These are phyloP conservation scores for Lathronympha strigana DNA, from an alignment of 2,888 invertebrate species.

Conservation along the genomic window DNA sequence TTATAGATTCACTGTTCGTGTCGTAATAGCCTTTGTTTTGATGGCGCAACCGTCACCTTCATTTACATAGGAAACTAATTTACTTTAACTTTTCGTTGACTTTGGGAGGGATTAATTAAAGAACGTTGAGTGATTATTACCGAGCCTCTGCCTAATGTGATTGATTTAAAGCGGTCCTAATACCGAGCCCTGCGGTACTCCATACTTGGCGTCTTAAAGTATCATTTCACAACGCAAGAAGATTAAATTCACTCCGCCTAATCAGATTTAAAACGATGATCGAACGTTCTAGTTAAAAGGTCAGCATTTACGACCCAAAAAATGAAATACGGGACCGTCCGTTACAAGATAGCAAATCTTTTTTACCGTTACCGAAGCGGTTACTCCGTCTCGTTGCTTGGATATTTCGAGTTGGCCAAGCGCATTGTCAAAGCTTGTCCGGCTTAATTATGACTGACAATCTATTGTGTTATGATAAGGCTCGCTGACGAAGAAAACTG, in stretches of 20 bases:
- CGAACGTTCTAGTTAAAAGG: slow-evolving; percentile 43
- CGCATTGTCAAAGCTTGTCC: slow-evolving; percentile 39
- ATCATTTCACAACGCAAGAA: slow-evolving; percentile 32
- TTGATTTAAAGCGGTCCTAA: slow-evolving; percentile 12
- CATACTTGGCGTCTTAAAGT: slow-evolving; percentile 26
- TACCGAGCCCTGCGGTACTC: slow-evolving; percentile 24
- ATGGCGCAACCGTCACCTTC: slow-evolving; percentile 17
- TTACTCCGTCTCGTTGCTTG: slow-evolving; percentile 18
- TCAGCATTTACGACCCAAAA: slow-evolving; percentile 42
- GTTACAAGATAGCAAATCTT: slow-evolving; percentile 42
- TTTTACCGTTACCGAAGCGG: slow-evolving; percentile 39
- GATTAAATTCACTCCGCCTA: slow-evolving; percentile 36
- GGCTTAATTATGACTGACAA: slow-evolving; percentile 40
- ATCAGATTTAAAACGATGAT: slow-evolving; percentile 41
- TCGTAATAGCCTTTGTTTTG: slow-evolving; percentile 25
- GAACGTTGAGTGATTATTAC: slow-evolving; percentile 29
- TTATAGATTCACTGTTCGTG: slow-evolving; percentile 11
- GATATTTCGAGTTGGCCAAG: slow-evolving; percentile 21
- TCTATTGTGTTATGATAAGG: slow-evolving; percentile 34
- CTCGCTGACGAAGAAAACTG: slow-evolving; percentile 33
- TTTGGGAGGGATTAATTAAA: slow-evolving; percentile 28
- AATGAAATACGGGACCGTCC: slow-evolving; percentile 40
- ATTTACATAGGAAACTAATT: slow-evolving; percentile 28
- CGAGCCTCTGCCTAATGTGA: slow-evolving; percentile 17
- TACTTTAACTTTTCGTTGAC: slow-evolving; percentile 26